Base-by-base conservation (phyloP, 2,797 vertebrate species). In the Tapera naevia region DNA sequence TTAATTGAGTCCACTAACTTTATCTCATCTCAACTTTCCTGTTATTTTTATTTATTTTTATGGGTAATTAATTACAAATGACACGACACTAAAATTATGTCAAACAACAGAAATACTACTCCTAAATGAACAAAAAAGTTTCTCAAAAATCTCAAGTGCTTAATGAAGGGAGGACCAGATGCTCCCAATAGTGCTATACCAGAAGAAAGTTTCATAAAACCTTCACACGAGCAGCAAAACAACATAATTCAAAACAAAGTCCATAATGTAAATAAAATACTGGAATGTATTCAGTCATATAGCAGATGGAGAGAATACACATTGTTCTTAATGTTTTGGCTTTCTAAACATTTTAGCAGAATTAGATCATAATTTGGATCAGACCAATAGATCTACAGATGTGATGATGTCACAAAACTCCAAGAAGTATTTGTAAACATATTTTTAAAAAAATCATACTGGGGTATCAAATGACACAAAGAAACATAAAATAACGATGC, bases 241-340 rank as follows among this genome's bases (percentile, higher is more conserved):
- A 87, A 89, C 48, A 27, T 69, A 86, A 95, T 80, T 94, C 74
- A 91, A 92, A 96, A 93, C 23, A 57, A 92, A 93, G 21, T 79
- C 53, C 35, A 37, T 67, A 88, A 83, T 58, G 90, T 84, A 97
- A 96, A 95, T 79, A 94, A 96, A 96, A 95, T 72, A 80, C 28
- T 51, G 75, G 78, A 86, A 82, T 74, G 53, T 83, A 54, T 96
- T 91, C 83, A 84, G 91, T 80, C 58, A 85, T 80, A 74, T 78
- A 92, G 86, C 93, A 97, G 76, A 96, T 92, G 81, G 74, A 90
- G 69, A 92, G 73, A 96, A 96, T 78, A 87, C 5, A 91, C 94
- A 96, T 86, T 8, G 9, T 37, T 80, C 57, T 78, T 94, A 84
- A 88, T 51, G 45, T 48, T 90, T 92, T 95, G 60, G 48, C 70